phyloP scores from a whole-genome alignment of 2,888 invertebrate species.

The Clusia tigrina region DNA sequence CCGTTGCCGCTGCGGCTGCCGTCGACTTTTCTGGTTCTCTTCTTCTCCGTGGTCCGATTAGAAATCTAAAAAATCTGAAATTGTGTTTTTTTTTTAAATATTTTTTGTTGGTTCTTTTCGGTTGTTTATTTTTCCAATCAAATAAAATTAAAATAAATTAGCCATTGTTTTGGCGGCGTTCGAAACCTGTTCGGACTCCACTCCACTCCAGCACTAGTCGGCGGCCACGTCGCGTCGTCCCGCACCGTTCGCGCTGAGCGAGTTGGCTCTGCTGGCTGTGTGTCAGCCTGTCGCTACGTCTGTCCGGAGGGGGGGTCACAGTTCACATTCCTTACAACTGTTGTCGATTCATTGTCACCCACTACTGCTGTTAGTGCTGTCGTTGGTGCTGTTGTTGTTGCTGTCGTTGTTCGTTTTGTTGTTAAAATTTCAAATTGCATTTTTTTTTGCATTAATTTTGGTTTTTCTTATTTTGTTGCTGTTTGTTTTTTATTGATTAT shows the following conservation, averaged over 20 bases:
- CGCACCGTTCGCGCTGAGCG: too few species aligned
- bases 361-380: background rate
- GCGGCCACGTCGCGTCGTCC: too few species aligned
- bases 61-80: background rate
- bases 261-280: background rate
- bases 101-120: too few species aligned
- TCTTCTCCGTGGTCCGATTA: background rate
- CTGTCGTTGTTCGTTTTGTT: background rate
- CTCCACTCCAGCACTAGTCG: too few species aligned
- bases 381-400: background rate
- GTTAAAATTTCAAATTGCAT: background rate
- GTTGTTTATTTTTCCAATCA: background rate
- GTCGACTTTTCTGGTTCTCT: too few species aligned
- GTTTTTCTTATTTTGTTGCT: background rate
- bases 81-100: background rate
- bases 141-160: constrained; percentile 3
- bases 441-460: background rate
- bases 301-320: constrained; percentile 10
- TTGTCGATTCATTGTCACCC: constrained; percentile 27
- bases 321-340: constrained; percentile 21
- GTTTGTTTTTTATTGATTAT: background rate
- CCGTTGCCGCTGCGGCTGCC: background rate
- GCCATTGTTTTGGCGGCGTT: background rate
- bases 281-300: background rate
- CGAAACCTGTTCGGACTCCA: too few species aligned